Evolutionary conservation across 2,113 vertebrate genomes (phyloP).

Genomic region (Ivindomyrus marchei): DNA sequence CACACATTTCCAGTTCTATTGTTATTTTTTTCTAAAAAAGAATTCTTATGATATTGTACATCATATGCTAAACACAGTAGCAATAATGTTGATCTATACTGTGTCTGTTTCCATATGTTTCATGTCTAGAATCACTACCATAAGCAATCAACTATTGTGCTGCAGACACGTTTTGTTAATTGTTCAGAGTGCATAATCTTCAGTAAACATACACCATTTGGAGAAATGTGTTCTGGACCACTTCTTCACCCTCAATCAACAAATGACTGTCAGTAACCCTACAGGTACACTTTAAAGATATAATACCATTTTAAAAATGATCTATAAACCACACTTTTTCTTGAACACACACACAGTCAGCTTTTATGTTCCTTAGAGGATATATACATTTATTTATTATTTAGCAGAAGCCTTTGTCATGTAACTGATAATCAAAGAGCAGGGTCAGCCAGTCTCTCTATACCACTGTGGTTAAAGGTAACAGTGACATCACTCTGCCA

Average conservation of each 20-base stretch:
- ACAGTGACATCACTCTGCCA: neutral
- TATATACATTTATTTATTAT: neutral
- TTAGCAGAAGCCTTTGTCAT: neutral
- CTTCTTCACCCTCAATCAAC: neutral
- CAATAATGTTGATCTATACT: neutral
- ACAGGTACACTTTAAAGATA: neutral
- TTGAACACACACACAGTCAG: neutral
- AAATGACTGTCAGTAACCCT: neutral
- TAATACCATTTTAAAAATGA: neutral
- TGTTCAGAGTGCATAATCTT: neutral
- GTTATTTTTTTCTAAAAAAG: neutral
- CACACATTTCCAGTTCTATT: neutral
- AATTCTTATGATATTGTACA: neutral
- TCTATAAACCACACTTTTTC: neutral
- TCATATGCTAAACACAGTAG: neutral
- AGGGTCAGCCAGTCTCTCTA: neutral
- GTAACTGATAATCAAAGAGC: neutral
- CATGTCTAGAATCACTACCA: neutral
- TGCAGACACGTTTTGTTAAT: neutral
- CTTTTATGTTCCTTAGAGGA: neutral
- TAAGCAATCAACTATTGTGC: neutral
- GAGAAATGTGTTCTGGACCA: neutral
- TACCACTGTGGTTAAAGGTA: neutral
- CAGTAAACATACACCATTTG: neutral
- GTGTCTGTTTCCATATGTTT: neutral